phyloP scores from a whole-genome alignment of 2,113 vertebrate genomes.

The Thunnus maccoyii region DNA sequence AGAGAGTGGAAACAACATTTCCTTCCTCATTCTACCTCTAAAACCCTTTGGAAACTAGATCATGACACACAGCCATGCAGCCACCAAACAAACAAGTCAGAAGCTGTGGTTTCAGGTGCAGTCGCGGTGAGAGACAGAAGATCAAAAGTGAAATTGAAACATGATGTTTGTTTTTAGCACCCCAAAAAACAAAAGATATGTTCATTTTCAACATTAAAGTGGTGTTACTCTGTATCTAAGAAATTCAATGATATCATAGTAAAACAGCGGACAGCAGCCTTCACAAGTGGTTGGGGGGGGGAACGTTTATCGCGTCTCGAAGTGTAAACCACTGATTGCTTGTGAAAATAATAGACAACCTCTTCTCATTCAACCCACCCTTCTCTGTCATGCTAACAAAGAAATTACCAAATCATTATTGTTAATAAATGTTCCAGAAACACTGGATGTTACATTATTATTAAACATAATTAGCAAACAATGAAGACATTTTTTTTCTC shows the following conservation, averaged over 20 bases:
- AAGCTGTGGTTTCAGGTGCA: conserved; percentile 61
- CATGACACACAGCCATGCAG: conserved; percentile 7
- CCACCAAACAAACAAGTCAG: conserved; percentile 60
- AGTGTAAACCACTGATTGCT: neutral
- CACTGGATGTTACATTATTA: neutral
- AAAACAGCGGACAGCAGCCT: neutral
- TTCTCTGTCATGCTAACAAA: no score
- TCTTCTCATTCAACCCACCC: neutral
- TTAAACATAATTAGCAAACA: neutral
- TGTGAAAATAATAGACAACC: neutral
- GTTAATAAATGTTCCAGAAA: neutral
- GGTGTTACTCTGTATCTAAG: neutral
- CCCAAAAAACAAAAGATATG: neutral
- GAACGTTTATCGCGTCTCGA: neutral
- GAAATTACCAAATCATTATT: no score
- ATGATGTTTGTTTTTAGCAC: no score
- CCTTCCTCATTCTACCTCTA: conserved; percentile 65
- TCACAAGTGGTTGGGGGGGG: neutral
- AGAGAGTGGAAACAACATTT: conserved; percentile 67
- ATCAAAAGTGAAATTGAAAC: conserved; percentile 60
- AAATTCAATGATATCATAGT: no score
- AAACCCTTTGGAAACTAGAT: conserved; percentile 44
- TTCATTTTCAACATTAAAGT: neutral
- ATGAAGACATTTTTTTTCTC: no score
- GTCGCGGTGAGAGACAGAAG: neutral